Evolutionary conservation across 2,113 vertebrate genomes (phyloP).

Genomic region (Colius striatus): DNA sequence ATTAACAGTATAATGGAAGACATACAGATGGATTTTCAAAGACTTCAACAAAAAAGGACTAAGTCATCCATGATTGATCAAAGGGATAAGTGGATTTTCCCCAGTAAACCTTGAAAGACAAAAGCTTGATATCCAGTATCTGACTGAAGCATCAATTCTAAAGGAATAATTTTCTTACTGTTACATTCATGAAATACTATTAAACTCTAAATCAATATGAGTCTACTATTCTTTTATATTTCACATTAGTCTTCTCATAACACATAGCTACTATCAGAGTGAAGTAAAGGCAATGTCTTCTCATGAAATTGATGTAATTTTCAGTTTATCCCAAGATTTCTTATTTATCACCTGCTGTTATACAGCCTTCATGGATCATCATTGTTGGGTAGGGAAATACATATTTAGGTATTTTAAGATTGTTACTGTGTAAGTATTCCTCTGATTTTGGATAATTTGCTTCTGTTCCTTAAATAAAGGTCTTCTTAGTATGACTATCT

Average conservation of each 20-base stretch:
- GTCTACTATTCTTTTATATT: neutral
- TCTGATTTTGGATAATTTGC: neutral
- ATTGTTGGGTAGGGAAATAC: neutral
- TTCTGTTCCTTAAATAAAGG: neutral
- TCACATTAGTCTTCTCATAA: neutral
- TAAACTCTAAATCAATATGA: conserved; percentile 6
- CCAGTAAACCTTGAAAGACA: conserved; percentile 49
- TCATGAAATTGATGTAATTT: neutral
- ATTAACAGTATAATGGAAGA: conserved; percentile 60
- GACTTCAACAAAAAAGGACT: conserved; percentile 19
- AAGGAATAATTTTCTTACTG: neutral
- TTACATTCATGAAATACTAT: neutral
- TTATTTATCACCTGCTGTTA: neutral
- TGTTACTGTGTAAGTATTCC: neutral
- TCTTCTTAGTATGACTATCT: neutral
- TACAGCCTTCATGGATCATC: neutral
- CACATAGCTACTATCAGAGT: neutral
- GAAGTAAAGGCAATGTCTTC: neutral
- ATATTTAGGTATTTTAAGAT: neutral
- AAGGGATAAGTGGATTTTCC: conserved; percentile 58
- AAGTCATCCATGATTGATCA: conserved; percentile 55
- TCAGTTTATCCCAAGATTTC: neutral
- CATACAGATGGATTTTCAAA: conserved; percentile 60
- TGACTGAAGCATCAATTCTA: neutral
- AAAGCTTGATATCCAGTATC: conserved; percentile 33